Percentiles rank a stretch among this genome's conserved stretches.
These are phyloP conservation scores for Aphidius ervi DNA, from an alignment of 1,140 invertebrate genomes.

Conservation along the genomic window DNA sequence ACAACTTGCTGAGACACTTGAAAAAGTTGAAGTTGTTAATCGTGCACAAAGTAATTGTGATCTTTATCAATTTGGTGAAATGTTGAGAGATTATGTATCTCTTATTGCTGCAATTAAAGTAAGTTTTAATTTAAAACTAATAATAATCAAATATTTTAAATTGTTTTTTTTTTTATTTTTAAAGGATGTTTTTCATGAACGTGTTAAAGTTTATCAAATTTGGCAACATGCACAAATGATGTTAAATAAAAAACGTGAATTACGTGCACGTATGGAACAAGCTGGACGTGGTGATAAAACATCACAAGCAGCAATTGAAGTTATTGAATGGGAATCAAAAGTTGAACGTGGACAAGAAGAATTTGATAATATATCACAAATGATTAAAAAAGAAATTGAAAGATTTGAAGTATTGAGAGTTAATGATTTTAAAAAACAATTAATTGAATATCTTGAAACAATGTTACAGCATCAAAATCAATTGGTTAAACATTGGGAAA, in stretches of 20 bases:
- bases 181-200: slow-evolving; percentile 93
- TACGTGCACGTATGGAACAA: slow-evolving; percentile 87
- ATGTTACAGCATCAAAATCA: slow-evolving; percentile 94
- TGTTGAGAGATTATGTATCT: slow-evolving; percentile 93
- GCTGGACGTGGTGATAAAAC: slow-evolving; percentile 84
- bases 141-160: no score
- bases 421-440: slow-evolving; percentile 84
- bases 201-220: slow-evolving; percentile 95
- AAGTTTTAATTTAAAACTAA: background rate
- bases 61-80: slow-evolving; percentile 88
- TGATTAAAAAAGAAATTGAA: slow-evolving; percentile 94
- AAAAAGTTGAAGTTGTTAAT: slow-evolving; percentile 77
- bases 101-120: slow-evolving; percentile 89
- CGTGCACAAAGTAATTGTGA: slow-evolving; percentile 93
- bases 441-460: slow-evolving; percentile 89
- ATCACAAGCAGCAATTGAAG: slow-evolving; percentile 84
- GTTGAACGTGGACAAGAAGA: slow-evolving; percentile 94
- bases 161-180: slow-evolving; percentile 16
- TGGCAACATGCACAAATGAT: slow-evolving; percentile 97
- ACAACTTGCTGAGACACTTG: slow-evolving; percentile 85
- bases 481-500: slow-evolving; percentile 93
- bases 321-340: slow-evolving; percentile 94
- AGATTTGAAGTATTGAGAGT: slow-evolving; percentile 85
- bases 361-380: slow-evolving; percentile 92
- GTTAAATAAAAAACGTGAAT: slow-evolving; percentile 90